These are phyloP conservation scores for Strix uralensis DNA, from an alignment of 2,113 vertebrate genomes.

Conservation along the genomic window DNA sequence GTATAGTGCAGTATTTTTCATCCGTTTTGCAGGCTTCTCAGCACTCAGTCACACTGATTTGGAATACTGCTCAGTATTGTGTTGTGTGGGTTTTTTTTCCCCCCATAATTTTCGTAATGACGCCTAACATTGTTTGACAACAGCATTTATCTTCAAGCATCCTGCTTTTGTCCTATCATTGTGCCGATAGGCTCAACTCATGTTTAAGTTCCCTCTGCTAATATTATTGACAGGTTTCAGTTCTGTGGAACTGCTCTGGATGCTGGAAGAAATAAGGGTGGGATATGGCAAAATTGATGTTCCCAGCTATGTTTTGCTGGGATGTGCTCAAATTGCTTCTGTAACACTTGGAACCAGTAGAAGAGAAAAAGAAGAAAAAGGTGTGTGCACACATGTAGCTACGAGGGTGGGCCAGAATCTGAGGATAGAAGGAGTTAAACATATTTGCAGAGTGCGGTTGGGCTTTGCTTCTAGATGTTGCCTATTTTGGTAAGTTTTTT, in stretches of 20 bases:
- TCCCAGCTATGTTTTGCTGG: not conserved
- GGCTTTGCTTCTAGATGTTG: not conserved
- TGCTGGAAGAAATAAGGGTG: not conserved
- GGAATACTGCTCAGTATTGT: not conserved
- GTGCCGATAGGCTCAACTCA: not conserved
- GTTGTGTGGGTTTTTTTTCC: not conserved
- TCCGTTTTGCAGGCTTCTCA: not conserved
- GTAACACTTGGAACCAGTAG: not conserved
- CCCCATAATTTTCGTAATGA: not conserved
- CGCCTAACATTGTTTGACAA: not conserved
- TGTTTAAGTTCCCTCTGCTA: not conserved
- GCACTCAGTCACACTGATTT: not conserved
- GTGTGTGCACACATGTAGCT: fast-evolving
- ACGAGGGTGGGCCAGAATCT: not conserved
- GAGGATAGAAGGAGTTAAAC: not conserved
- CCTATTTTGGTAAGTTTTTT: not conserved
- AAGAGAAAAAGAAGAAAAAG: not conserved
- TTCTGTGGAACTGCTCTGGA: not conserved
- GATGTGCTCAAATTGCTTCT: not conserved
- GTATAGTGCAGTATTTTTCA: not conserved
- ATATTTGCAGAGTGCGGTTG: not conserved
- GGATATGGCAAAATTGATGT: not conserved
- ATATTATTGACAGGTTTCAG: not conserved
- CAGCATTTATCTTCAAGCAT: not conserved
- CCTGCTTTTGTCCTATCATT: not conserved